Evolutionary conservation across 2,888 invertebrate genomes (phyloP), one percentile per base, ranked within the genome.

Genomic region (Nebria brevicollis): DNA sequence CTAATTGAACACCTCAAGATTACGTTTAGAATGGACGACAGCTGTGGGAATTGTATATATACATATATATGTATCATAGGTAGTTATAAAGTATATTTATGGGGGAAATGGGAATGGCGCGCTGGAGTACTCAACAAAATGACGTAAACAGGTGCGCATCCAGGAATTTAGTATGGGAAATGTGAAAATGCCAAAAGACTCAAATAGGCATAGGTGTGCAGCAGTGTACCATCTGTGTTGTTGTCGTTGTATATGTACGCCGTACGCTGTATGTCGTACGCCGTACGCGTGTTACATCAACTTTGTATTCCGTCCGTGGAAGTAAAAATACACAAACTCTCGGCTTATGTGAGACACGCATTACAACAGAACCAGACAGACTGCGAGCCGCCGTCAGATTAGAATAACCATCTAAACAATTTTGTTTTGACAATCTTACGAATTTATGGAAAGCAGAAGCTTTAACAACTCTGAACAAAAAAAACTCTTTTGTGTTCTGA

Each of bases 141-240:
- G 78, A 73, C 66, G 73, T 78, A 78, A 78, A 72, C 78, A 78
- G 78, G 73, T 78, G 78, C 73, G 41, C 4, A 54, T 64, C 26
- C 26, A 25, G 64, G 64, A 75, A 76, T 65, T 65, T 76, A 66
- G 41, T 65, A 41, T 64, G 43, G 34, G 64, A 72, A 72, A 77
- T 77, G 77, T 77, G 72, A 72, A 72, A 77, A 77, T 77, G 77
- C 34, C 34, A 34, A 34, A 34, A 5, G 34, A 34, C 4, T 34
- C 34, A 1, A 34, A 5, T 34, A 34, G 34, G 34, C 5, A 34
- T 34, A 34, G 34, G 34, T 34, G 34, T 34, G 43, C 10, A 43
- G 43, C 43, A 43, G 66, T 43, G 43, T 10, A 43, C 43, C 43
- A 43, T 43, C 43, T 43, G 43, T 10, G 43, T 10, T 43, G 20